Evolutionary conservation across 2,113 vertebrate species (phyloP), one percentile per base, ranked within the genome.

Genomic region (Corythaixoides concolor): DNA sequence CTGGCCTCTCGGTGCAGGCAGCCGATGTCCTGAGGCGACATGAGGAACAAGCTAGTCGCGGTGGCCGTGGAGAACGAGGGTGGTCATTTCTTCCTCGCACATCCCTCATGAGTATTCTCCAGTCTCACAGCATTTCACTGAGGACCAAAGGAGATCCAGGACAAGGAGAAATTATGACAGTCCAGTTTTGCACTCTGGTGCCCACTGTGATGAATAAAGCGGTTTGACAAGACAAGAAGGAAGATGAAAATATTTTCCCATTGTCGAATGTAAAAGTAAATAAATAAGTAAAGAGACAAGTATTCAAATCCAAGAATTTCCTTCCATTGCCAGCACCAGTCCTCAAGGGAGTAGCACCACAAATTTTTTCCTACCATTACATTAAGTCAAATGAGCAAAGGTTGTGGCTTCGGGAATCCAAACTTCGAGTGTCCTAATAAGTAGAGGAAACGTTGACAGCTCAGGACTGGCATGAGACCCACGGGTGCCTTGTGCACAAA

Each of bases 231-330:
- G 91, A 85, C 59, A 82, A 72, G 76, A 77, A 90, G 45, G 74
- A 91, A 85, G 77, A 95, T 33, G 37, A 95, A 95, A 85, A 93
- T 86, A 86, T 88, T 92, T 94, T 96, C 77, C 93, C 77, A 87
- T 85, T 89, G 89, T 52, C 73, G 55, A 95, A 93, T 12, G 55
- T 67, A 93, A 53, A 88, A 97, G 89, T 89, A 96, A 96, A 96
- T 95, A 95, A 95, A 96, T 96, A 94, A 96, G 89, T 96, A 96
- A 97, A 89, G 63, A 96, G 95, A 89, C 66, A 89, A 85, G 75
- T 55, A 96, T 91, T 95, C 92, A 97, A 94, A 78, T 90, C 86
- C 88, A 96, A 70, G 89, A 97, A 96, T 97, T 91, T 94, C 66
- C 58, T 93, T 95, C 92, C 91, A 27, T 89, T 96, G 93, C 96